Percentiles rank a stretch among this genome's conserved stretches.
Conservation (phyloP, 2,888 invertebrate genomes). For the Cabera pusaria region DNA sequence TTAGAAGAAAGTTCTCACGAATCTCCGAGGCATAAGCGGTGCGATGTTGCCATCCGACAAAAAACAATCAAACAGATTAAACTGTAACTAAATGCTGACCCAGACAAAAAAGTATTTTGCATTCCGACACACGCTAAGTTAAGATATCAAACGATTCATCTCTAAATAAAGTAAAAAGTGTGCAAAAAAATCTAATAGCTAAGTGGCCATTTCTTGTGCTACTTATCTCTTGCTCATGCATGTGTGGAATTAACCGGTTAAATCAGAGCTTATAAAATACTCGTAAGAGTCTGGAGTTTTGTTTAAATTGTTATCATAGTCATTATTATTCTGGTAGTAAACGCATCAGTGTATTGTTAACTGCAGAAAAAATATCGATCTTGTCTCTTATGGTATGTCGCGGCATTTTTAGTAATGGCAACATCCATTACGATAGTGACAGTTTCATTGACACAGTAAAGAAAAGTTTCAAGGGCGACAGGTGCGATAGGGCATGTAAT, state of each 20-base stretch:
- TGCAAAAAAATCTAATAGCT: conserved; percentile 27
- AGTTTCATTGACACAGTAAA: conserved; percentile 17
- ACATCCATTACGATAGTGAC: conserved; percentile 19
- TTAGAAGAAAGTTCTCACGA: neutral
- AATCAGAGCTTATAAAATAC: conserved; percentile 9
- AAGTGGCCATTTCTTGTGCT: conserved; percentile 27
- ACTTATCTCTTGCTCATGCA: conserved; percentile 19
- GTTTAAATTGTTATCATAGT: neutral
- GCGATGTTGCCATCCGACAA: conserved; percentile 18
- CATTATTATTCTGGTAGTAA: conserved; percentile 1
- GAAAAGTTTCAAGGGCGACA: conserved; percentile 11
- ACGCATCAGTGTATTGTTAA: neutral
- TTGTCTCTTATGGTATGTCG: neutral
- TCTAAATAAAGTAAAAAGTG: conserved; percentile 25
- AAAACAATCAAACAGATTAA: conserved; percentile 25
- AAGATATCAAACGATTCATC: conserved; percentile 30
- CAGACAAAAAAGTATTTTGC: conserved; percentile 26
- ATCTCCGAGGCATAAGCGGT: too few relatives aligned
- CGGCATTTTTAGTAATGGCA: conserved; percentile 14
- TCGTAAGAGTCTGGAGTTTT: neutral
- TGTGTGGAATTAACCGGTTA: conserved; percentile 15
- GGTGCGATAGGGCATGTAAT: conserved; percentile 11
- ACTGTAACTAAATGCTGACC: conserved; percentile 27
- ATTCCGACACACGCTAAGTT: conserved; percentile 25
- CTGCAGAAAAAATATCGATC: neutral